Evolutionary conservation across 1,140 invertebrate genomes (phyloP).

Genomic region (Tachypleus tridentatus): DNA sequence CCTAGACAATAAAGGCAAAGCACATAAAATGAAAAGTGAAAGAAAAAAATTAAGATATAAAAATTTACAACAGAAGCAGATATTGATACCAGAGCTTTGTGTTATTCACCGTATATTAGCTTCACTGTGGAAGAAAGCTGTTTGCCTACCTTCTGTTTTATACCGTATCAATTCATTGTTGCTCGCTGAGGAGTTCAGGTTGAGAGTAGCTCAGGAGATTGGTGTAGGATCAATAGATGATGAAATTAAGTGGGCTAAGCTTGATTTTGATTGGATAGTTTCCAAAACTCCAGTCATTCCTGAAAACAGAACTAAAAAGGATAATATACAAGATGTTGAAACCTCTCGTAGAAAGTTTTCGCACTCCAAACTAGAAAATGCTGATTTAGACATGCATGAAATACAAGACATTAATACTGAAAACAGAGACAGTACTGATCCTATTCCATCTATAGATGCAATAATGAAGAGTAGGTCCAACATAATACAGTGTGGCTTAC

Average conservation of each 20-base stretch:
- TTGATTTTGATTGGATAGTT: background rate
- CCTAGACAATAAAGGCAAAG: slow-evolving; percentile 90
- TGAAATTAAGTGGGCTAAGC: background rate
- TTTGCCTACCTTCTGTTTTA: slow-evolving; percentile 87
- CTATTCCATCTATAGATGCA: too few species aligned
- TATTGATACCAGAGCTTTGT: slow-evolving; percentile 94
- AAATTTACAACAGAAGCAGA: slow-evolving; percentile 90
- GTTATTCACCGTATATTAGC: slow-evolving; percentile 90
- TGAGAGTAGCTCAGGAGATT: slow-evolving; percentile 61
- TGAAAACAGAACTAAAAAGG: background rate
- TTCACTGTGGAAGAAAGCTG: slow-evolving; percentile 89
- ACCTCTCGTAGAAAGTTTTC: too few species aligned
- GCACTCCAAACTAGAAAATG: too few species aligned
- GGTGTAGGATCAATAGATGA: slow-evolving; percentile 40
- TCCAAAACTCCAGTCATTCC: background rate
- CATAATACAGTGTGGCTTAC: too few species aligned
- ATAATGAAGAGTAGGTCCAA: too few species aligned
- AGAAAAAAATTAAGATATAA: slow-evolving; percentile 77
- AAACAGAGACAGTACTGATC: too few species aligned
- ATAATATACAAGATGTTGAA: background rate
- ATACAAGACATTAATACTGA: too few species aligned
- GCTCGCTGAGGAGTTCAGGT: slow-evolving; percentile 81
- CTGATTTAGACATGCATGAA: too few species aligned
- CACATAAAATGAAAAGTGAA: slow-evolving; percentile 78
- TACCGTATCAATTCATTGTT: slow-evolving; percentile 88